Evolutionary conservation across 2,888 invertebrate genomes (phyloP).

Genomic region (Sinodicranocentrus sp.): DNA sequence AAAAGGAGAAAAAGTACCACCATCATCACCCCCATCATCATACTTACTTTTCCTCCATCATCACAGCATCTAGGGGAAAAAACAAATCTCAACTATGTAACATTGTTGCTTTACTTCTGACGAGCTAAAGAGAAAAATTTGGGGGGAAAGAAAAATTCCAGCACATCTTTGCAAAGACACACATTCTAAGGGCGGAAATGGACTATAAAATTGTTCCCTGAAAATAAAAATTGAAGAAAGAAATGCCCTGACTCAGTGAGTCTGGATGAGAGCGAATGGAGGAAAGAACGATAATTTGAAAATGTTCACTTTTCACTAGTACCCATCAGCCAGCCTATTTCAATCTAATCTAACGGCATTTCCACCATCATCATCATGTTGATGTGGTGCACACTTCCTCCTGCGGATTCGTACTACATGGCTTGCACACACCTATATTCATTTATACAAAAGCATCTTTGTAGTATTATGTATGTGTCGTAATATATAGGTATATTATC

Average conservation of each 20-base stretch:
- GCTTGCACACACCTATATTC: no score
- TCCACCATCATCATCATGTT: neutral
- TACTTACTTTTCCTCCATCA: neutral
- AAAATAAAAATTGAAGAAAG: constrained; percentile 38
- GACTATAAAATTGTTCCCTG: constrained; percentile 57
- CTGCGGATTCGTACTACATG: neutral
- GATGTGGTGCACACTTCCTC: neutral
- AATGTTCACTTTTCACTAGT: constrained; percentile 17
- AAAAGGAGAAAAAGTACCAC: constrained; percentile 9
- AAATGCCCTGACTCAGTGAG: neutral
- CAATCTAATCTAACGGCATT: constrained; percentile 3
- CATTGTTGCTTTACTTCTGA: constrained; percentile 11
- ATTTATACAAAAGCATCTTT: neutral
- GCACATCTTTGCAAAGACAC: neutral
- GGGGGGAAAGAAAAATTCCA: constrained; percentile 23
- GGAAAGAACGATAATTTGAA: constrained; percentile 17
- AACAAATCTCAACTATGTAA: neutral
- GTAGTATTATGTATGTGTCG: neutral
- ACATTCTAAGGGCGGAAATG: constrained; percentile 48
- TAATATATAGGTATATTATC: neutral
- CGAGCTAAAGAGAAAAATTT: neutral
- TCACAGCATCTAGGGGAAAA: no score
- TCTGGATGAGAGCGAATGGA: neutral
- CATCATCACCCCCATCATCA: constrained; percentile 10
- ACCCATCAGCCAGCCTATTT: constrained; percentile 18